These are phyloP conservation scores for Cetoscarus ocellatus DNA, from an alignment of 2,797 vertebrate genomes.

Conservation along the genomic window DNA sequence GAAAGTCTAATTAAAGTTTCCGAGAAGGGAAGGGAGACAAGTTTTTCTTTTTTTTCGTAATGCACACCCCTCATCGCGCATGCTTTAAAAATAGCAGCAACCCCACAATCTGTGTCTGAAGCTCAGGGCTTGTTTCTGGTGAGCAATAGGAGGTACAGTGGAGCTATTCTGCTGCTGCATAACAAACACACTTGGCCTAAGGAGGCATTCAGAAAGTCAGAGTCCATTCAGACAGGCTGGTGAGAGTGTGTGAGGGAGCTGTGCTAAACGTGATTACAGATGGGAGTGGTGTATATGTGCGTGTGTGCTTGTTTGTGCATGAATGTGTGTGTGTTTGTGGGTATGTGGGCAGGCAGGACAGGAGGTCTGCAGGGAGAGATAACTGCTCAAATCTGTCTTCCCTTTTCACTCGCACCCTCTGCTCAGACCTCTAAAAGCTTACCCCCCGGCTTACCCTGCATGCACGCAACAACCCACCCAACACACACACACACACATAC, in stretches of 20 bases:
- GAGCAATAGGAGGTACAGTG: constrained; percentile 63
- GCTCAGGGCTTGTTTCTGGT: constrained; percentile 70
- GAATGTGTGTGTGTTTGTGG: constrained; percentile 33
- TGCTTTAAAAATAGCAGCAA: constrained; percentile 75
- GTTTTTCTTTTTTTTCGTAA: constrained; percentile 54
- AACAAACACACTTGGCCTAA: constrained; percentile 52
- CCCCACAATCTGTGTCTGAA: constrained; percentile 64
- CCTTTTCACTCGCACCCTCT: constrained; percentile 80
- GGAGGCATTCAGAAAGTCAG: constrained; percentile 52
- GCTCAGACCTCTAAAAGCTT: constrained; percentile 79
- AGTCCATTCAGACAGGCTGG: constrained; percentile 47
- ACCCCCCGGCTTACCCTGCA: constrained; percentile 71
- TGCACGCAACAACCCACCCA: constrained; percentile 44
- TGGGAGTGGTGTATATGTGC: constrained; percentile 34
- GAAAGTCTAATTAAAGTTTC: constrained; percentile 70
- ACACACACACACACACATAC: constrained; percentile 14
- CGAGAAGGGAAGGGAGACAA: constrained; percentile 29
- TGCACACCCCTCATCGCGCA: constrained; percentile 52
- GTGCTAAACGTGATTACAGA: constrained; percentile 76
- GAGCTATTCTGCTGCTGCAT: constrained; percentile 60
- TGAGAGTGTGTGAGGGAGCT: constrained; percentile 33
- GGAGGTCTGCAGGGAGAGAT: constrained; percentile 81
- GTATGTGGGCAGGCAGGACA: constrained; percentile 66
- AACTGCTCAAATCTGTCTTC: constrained; percentile 82
- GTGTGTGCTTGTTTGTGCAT: constrained; percentile 20